Conservation (phyloP, 30 jellyfish, hydroid and myxozoan genomes). For the Catostylus mosaicus region DNA sequence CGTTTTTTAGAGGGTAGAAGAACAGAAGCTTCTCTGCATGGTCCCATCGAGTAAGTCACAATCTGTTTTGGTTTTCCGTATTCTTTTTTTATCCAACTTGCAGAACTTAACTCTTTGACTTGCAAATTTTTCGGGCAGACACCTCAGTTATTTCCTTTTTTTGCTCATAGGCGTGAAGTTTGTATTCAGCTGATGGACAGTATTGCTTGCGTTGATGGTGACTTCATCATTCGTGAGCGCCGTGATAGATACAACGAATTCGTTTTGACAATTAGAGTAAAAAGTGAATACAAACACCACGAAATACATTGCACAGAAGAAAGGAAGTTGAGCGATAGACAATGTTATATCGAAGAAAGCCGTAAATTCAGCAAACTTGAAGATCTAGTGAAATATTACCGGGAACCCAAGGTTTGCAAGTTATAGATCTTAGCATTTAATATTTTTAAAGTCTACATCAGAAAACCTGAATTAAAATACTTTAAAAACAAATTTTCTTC, state of each 20-base stretch:
- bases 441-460: too few species aligned
- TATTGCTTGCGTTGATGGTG: conserved; percentile 58
- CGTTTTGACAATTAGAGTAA: conserved; percentile 52
- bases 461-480: too few species aligned
- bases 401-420: conserved; percentile 8
- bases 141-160: too few species aligned
- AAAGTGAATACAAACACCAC: conserved; percentile 38
- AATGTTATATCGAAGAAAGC: conserved; percentile 1
- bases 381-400: conserved; percentile 11
- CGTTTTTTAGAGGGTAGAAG: conserved; percentile 7
- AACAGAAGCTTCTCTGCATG: background rate
- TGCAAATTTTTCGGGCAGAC: too few species aligned
- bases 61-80: too few species aligned
- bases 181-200: conserved; percentile 8
- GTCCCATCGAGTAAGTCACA: conserved; percentile 40
- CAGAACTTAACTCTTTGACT: too few species aligned
- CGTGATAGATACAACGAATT: conserved; percentile 31
- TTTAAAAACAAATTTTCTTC: too few species aligned
- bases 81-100: too few species aligned
- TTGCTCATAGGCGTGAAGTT: background rate
- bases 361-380: conserved; percentile 3
- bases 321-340: background rate
- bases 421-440: too few species aligned
- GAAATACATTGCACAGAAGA: conserved; percentile 5
- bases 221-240: conserved; percentile 69